Percentiles rank a stretch among this genome's conserved stretches.
Evolutionary conservation across 2,888 invertebrate genomes (phyloP).

Genomic region (Synergus umbraculus): DNA sequence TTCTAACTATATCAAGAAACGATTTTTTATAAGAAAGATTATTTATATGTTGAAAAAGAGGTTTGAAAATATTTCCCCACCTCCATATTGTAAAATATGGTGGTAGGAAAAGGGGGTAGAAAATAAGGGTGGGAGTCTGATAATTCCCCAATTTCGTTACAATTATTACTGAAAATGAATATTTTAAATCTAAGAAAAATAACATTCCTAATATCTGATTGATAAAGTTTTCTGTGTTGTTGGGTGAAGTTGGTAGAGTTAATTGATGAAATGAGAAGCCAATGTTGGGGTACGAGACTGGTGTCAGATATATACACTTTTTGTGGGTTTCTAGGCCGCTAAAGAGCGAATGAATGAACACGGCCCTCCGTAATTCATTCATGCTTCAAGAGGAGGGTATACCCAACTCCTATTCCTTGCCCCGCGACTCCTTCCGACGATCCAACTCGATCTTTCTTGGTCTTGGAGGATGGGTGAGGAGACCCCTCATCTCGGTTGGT

Average conservation of each 20-base stretch:
- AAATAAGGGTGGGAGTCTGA: too few species aligned
- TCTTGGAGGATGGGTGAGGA: conserved; percentile 43
- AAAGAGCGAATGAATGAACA: conserved; percentile 75
- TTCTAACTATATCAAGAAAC: not conserved
- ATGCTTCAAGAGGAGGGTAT: conserved; percentile 72
- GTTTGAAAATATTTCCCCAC: too few species aligned
- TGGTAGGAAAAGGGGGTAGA: too few species aligned
- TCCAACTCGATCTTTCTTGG: conserved; percentile 52
- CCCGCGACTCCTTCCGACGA: conserved; percentile 50
- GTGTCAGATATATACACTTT: conserved; percentile 67
- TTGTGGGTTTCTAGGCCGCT: conserved; percentile 75
- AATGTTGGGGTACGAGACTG: conserved; percentile 57
- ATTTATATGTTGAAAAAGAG: too few species aligned
- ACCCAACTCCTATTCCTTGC: conserved; percentile 57
- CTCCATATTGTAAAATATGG: too few species aligned
- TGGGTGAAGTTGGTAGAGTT: conserved; percentile 7
- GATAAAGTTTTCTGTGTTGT: not conserved
- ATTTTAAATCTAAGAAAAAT: too few species aligned
- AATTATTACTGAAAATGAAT: too few species aligned
- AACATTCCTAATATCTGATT: not conserved
- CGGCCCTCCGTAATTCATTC: conserved; percentile 76
- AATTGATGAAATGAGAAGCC: conserved; percentile 26
- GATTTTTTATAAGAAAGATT: too few species aligned
- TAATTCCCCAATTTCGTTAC: too few species aligned
- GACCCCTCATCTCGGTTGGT: conserved; percentile 38